These are phyloP conservation scores for Rhopalosiphum nymphaeae DNA, from an alignment of 2,888 invertebrate genomes.

Conservation along the genomic window DNA sequence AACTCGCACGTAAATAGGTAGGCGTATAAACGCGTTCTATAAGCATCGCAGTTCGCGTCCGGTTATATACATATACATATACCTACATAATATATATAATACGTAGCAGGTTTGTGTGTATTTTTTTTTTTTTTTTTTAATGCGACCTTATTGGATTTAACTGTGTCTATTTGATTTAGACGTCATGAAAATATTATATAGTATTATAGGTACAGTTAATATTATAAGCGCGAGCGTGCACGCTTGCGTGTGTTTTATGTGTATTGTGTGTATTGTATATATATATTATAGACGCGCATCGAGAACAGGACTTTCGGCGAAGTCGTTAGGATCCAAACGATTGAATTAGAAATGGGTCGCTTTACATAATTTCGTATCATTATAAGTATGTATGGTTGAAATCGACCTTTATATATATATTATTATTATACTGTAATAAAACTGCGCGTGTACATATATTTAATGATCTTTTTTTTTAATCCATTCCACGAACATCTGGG, in stretches of 20 bases:
- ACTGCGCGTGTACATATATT: not conserved
- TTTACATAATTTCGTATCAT: conserved; percentile 36
- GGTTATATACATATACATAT: not conserved
- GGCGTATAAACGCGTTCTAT: not conserved
- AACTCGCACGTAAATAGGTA: not conserved
- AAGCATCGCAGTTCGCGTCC: not conserved
- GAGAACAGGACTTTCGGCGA: not conserved
- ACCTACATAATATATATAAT: not conserved
- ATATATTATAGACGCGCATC: not conserved
- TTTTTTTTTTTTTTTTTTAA: not conserved
- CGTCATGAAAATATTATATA: not conserved
- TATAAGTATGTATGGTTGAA: not conserved
- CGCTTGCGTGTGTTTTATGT: not conserved
- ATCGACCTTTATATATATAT: not conserved
- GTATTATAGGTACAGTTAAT: not conserved
- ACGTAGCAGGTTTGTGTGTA: not conserved
- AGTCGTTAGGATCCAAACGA: conserved; percentile 3
- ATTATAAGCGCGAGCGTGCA: not conserved
- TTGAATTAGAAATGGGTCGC: conserved; percentile 3
- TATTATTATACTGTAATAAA: conserved; percentile 15
- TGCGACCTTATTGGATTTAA: not conserved
- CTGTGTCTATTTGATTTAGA: not conserved
- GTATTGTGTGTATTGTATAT: not conserved
- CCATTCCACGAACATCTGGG: conserved; percentile 19
- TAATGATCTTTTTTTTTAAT: conserved; percentile 36